Percentiles rank a stretch among this genome's conserved stretches.
Conservation (phyloP, 1,140 invertebrate genomes). For the Brachionus rotundiformis region DNA sequence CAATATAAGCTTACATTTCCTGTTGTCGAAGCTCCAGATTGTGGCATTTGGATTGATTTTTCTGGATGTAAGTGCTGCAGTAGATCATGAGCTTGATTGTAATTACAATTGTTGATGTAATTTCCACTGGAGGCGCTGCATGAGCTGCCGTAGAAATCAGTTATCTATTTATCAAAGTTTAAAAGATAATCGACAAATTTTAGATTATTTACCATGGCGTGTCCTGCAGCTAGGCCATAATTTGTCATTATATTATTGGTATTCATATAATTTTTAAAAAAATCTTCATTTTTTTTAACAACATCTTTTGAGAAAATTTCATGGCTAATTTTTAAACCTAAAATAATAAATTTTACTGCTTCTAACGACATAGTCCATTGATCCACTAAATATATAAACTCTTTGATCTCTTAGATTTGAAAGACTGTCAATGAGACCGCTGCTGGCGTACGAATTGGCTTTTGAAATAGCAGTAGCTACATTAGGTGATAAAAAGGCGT, state of each 20-base stretch:
- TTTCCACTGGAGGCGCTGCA: conserved; percentile 55
- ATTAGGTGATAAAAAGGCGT: conserved; percentile 55
- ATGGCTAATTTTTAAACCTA: no score
- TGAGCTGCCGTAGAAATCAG: conserved; percentile 60
- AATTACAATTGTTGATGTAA: conserved; percentile 63
- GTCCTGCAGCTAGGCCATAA: background rate
- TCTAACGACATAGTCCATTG: conserved; percentile 59
- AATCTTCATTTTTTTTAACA: conserved; percentile 57
- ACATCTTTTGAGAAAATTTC: conserved; percentile 55
- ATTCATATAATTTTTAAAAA: conserved; percentile 32
- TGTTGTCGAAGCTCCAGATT: background rate
- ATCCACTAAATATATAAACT: conserved; percentile 62
- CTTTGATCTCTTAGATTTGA: conserved; percentile 57
- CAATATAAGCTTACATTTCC: no score
- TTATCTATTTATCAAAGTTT: conserved; percentile 55
- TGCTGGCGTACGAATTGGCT: background rate
- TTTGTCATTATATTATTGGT: background rate
- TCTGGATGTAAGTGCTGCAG: conserved; percentile 62
- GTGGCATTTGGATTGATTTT: conserved; percentile 52
- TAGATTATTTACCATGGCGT: background rate
- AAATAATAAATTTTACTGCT: conserved; percentile 54
- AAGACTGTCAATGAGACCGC: conserved; percentile 57
- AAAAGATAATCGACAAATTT: background rate
- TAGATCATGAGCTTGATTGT: conserved; percentile 61
- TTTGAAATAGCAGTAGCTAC: conserved; percentile 52